Conservation (phyloP, 2,888 invertebrate genomes). For the Diloba caeruleocephala region DNA sequence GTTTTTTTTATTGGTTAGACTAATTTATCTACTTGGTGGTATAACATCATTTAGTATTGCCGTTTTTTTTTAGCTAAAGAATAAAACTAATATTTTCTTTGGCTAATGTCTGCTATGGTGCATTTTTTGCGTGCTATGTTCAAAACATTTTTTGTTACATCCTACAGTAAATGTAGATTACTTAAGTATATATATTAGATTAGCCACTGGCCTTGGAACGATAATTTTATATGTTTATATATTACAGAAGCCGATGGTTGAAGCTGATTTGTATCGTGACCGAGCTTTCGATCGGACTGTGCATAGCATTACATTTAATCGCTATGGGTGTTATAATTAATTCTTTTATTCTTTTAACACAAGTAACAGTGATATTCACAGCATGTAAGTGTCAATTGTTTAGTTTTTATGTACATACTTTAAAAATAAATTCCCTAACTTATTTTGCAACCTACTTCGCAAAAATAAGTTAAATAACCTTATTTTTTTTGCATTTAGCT, state of each 20-base stretch:
- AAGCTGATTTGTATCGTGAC: constrained; percentile 52
- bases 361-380: constrained; percentile 55
- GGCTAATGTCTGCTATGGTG: not conserved
- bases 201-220: constrained; percentile 52
- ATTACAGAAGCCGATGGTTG: constrained; percentile 45
- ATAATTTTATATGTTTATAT: constrained; percentile 60
- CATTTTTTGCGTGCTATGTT: constrained; percentile 9
- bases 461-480: no score
- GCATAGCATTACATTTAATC: constrained; percentile 25
- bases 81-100: no score
- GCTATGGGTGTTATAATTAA: constrained; percentile 61
- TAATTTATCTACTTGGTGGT: no score
- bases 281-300: constrained; percentile 58
- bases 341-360: constrained; percentile 54
- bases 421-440: no score
- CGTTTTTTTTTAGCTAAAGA: no score
- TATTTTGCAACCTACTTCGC: not conserved
- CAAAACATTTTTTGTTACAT: no score
- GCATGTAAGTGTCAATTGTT: constrained; percentile 60
- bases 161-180: constrained; percentile 1
- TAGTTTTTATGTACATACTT: constrained; percentile 6
- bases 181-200: constrained; percentile 21
- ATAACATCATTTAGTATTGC: no score
- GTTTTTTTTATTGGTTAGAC: no score
- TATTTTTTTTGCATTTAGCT: no score